Evolutionary conservation across 2,113 vertebrate genomes (phyloP).

Genomic region (Zosterops japonicus): DNA sequence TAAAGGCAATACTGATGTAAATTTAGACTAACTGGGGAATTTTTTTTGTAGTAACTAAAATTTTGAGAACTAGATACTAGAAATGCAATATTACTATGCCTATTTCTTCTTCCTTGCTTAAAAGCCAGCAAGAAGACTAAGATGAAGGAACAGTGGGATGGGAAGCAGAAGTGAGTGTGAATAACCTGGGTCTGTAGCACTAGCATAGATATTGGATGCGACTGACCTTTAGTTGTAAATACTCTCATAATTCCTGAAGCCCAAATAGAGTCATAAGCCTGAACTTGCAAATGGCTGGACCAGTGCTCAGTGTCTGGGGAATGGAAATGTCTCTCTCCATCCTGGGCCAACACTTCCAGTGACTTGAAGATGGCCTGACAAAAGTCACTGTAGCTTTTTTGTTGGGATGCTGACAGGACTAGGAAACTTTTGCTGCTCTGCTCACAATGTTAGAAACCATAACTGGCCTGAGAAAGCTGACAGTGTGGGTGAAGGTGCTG

Average conservation of each 20-base stretch:
- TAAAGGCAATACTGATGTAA: background rate
- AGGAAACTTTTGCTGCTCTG: background rate
- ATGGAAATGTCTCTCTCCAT: background rate
- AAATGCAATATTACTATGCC: background rate
- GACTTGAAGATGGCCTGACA: background rate
- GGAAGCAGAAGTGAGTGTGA: background rate
- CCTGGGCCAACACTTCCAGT: background rate
- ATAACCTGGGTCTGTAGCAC: background rate
- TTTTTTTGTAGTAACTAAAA: background rate
- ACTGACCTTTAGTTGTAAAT: background rate
- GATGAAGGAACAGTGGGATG: fast-evolving
- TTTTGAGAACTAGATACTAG: background rate
- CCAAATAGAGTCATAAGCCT: background rate
- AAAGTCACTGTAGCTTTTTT: background rate
- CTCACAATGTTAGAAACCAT: background rate
- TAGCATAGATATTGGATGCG: background rate
- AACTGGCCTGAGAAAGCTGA: background rate
- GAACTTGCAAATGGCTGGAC: background rate
- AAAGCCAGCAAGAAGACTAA: background rate
- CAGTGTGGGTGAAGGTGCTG: fast-evolving
- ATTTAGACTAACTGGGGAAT: background rate
- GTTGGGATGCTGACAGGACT: background rate
- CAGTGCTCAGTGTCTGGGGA: background rate
- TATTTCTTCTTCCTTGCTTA: background rate
- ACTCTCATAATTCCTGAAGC: background rate